Evolutionary conservation across 2,113 vertebrate genomes (phyloP), one percentile per base, ranked within the genome.

Genomic region (Origma solitaria): DNA sequence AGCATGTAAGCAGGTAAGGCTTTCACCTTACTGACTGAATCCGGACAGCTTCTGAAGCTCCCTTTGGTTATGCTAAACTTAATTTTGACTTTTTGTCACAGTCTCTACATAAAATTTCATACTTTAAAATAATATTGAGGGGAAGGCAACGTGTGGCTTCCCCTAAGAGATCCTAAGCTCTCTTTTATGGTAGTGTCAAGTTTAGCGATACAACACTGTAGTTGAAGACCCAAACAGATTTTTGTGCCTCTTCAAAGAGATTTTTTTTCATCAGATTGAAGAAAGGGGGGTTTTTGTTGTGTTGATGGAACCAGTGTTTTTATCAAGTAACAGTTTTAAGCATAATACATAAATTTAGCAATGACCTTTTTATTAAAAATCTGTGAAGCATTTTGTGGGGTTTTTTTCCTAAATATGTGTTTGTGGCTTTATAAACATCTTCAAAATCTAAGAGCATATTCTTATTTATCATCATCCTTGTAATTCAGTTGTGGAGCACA

Each of bases 1-100:
- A 47, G 98, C 98, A 5, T 99, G 99, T 93, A 99, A 98, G 93
- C 98, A 99, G 99, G 99, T 99, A 97, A 97, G 84, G 68, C 60
- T 72, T 82, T 49, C 37, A 8, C 27, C 33, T 40, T 35, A 7
- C 31, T 73, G 42, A 33, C 37, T 45, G 17, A 33, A 62, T 40
- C 28, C 25, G 10, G 31, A 9, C 53, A 37, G 8, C 30, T 86
- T 49, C 64, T 77, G 38, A 47, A 38, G 12, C 40, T 42, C 3
- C 28, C 22, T 35, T 31, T 51, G 37, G 4, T 73, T 69, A n/a
- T 31, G 33, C 28, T 90, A 8, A 71, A n/a, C 17, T 53, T 58
- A 50, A 64, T 62, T 42, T 50, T 62, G 5, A 27, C 31, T 28
- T 57, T 44, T 21, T 65, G 31, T 80, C 40, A 40, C 8, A 16